Percentiles rank a stretch among this genome's conserved stretches.
These are phyloP conservation scores for Capromys pilorides DNA, from an alignment of 2,797 vertebrate species.

Conservation along the genomic window DNA sequence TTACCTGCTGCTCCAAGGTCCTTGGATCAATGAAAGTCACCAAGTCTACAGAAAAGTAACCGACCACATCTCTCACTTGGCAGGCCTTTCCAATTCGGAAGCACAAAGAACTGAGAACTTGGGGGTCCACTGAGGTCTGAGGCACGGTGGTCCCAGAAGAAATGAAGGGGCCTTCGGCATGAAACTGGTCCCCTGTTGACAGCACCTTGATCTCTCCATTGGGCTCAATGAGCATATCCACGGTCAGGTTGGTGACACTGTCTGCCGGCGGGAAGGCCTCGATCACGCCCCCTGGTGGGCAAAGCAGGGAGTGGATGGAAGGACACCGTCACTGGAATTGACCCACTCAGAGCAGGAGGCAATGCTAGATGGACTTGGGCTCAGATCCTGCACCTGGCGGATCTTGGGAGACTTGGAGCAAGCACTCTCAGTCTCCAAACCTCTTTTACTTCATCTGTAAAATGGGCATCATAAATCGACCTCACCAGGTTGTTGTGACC, in stretches of 20 bases:
- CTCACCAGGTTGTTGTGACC: neutral
- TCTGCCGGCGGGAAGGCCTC: constrained; percentile 90
- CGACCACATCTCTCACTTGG: constrained; percentile 86
- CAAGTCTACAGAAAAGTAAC: constrained; percentile 91
- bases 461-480: neutral
- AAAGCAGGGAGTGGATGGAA: constrained; percentile 13
- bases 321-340: rapidly evolving
- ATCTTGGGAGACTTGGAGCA: neutral
- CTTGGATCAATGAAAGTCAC: constrained; percentile 89
- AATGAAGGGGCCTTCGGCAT: constrained; percentile 86
- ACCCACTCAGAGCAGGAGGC: neutral
- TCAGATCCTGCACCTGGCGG: neutral
- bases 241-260: constrained; percentile 89
- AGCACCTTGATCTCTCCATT: constrained; percentile 88
- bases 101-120: constrained; percentile 87
- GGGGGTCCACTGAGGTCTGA: constrained; percentile 89
- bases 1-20: constrained; percentile 92
- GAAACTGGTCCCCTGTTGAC: constrained; percentile 92
- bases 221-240: constrained; percentile 93
- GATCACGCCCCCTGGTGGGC: constrained; percentile 90
- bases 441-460: constrained; percentile 40
- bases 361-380: neutral
- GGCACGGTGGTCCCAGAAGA: constrained; percentile 89
- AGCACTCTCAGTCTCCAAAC: constrained; percentile 11
- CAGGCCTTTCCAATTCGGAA: constrained; percentile 88